phyloP scores from a whole-genome alignment of 2,113 vertebrate species.

The Gopherus flavomarginatus region DNA sequence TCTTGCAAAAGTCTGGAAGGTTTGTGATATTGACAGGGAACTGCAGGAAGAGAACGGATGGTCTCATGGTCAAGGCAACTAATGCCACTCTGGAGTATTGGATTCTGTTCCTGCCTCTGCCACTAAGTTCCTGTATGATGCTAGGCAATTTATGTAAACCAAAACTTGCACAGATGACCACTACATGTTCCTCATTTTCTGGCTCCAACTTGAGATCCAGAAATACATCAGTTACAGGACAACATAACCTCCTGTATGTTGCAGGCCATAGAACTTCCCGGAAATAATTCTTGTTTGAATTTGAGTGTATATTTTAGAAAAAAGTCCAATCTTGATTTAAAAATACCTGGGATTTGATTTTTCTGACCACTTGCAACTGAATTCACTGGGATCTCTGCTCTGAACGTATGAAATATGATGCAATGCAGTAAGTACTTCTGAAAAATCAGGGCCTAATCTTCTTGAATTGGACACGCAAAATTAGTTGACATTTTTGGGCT shows the following conservation, averaged over 20 bases:
- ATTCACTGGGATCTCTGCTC: not conserved
- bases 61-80: rapidly evolving
- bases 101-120: not conserved
- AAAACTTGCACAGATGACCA: too few relatives aligned
- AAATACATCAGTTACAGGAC: not conserved
- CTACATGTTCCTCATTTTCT: not conserved
- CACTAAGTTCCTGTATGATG: rapidly evolving
- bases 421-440: not conserved
- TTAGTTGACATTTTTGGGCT: not conserved
- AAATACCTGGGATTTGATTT: not conserved
- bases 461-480: not conserved
- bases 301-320: not conserved
- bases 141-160: not conserved
- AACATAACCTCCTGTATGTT: not conserved
- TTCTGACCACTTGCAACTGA: not conserved
- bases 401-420: not conserved
- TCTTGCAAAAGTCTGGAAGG: not conserved
- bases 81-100: not conserved
- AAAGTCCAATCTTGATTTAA: not conserved
- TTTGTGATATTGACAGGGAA: not conserved
- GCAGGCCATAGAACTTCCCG: not conserved
- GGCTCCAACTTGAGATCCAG: not conserved
- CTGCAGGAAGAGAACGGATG: rapidly evolving
- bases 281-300: not conserved
- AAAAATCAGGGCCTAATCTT: not conserved